These are phyloP conservation scores for Sapajus apella DNA, from an alignment of 2,113 vertebrate species.

Conservation along the genomic window DNA sequence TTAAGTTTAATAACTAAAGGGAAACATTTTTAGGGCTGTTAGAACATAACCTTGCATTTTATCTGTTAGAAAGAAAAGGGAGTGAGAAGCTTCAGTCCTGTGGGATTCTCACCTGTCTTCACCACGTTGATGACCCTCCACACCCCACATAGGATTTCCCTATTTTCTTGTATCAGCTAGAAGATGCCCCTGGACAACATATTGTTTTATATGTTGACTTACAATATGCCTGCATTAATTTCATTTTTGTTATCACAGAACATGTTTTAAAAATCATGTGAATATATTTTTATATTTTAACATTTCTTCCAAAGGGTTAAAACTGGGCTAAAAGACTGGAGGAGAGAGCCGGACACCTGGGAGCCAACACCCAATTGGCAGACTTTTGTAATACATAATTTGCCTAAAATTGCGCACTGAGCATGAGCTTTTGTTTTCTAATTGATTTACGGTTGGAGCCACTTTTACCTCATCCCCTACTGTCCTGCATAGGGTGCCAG, in stretches of 20 bases:
- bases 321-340: background rate
- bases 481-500: constrained; percentile 86
- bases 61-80: background rate
- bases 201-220: background rate
- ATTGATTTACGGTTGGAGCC: constrained; percentile 91
- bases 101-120: fast-evolving
- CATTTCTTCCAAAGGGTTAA: constrained; percentile 81
- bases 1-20: background rate
- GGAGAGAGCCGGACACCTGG: constrained; percentile 79
- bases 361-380: constrained; percentile 86
- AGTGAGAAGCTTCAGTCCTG: fast-evolving
- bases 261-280: background rate
- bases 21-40: too few relatives aligned
- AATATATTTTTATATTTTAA: background rate
- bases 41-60: background rate
- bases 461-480: constrained; percentile 86
- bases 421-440: constrained; percentile 92
- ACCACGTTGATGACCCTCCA: fast-evolving
- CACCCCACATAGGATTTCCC: background rate
- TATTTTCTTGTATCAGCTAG: background rate
- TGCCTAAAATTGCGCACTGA: constrained; percentile 87
- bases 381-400: constrained; percentile 87
- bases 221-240: background rate
- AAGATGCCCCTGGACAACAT: background rate
- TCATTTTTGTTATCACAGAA: background rate